phyloP scores from a whole-genome alignment of 35 echinoderm and acorn worm species.

The Ptychodera flava region DNA sequence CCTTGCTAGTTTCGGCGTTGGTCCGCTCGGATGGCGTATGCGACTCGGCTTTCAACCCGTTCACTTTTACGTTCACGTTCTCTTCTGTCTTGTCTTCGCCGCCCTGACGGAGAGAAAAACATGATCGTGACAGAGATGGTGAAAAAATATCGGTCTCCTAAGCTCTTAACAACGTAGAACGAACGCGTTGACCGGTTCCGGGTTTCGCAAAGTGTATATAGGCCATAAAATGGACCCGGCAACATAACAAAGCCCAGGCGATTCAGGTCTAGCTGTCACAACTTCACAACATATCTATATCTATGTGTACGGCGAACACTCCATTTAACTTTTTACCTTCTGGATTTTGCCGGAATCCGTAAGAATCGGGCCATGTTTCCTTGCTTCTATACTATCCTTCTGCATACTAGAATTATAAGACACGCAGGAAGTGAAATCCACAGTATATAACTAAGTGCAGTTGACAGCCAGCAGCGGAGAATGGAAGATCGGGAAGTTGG shows the following conservation, averaged over 20 bases:
- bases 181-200: no score
- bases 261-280: no score
- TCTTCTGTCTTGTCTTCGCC: background rate
- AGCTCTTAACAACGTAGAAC: no score
- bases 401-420: background rate
- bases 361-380: background rate
- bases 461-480: background rate
- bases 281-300: no score
- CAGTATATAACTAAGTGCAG: background rate
- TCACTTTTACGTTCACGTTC: background rate
- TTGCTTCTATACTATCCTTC: background rate
- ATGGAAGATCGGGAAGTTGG: background rate
- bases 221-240: no score
- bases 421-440: background rate
- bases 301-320: no score
- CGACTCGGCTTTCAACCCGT: background rate
- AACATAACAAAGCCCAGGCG: no score
- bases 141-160: no score
- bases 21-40: background rate
- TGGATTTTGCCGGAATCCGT: background rate
- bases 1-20: background rate
- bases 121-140: no score
- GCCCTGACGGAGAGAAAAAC: background rate
- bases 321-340: background rate
- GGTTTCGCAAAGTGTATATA: no score